Conservation (phyloP, 2,888 invertebrate species). For the Tethea ocularis region DNA sequence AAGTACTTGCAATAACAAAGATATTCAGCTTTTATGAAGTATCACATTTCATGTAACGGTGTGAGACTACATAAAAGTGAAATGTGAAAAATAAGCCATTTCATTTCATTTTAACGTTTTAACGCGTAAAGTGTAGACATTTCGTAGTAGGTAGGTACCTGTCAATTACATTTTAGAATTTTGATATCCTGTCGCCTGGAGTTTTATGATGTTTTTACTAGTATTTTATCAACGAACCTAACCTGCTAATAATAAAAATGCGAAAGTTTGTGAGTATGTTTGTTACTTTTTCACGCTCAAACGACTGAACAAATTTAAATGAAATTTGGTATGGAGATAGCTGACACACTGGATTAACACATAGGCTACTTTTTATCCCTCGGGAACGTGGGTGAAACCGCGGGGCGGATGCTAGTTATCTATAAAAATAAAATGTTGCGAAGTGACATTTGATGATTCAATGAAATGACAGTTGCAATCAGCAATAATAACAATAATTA, state of each 20-base stretch:
- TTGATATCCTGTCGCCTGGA: background rate
- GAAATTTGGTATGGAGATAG: too few species aligned
- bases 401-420: too few species aligned
- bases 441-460: background rate
- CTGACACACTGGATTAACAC: too few species aligned
- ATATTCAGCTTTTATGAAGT: background rate
- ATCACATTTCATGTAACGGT: background rate
- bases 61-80: background rate
- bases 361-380: too few species aligned
- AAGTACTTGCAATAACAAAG: conserved; percentile 4
- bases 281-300: too few species aligned
- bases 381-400: too few species aligned
- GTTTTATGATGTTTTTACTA: background rate
- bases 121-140: background rate
- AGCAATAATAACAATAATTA: too few species aligned
- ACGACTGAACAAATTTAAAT: too few species aligned
- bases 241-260: too few species aligned
- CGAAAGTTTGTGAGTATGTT: too few species aligned
- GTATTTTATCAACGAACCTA: background rate
- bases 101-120: background rate
- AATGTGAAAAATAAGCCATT: conserved; percentile 3
- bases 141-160: too few species aligned
- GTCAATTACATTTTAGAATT: conserved; percentile 1
- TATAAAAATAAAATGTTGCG: background rate
- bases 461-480: background rate